These are phyloP conservation scores for Manduca sexta DNA, from an alignment of 1,140 invertebrate genomes.

Conservation along the genomic window DNA sequence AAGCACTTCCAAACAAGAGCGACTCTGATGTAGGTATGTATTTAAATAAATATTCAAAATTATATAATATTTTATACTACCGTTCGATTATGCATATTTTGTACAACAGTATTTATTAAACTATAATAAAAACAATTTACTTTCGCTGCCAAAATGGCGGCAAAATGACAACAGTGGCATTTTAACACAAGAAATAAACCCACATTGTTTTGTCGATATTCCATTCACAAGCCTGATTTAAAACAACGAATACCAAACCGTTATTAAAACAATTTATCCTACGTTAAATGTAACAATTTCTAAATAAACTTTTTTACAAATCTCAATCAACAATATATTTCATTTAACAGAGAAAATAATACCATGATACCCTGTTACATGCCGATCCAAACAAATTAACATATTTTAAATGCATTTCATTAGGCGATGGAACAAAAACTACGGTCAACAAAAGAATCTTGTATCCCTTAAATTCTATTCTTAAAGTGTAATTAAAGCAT, in stretches of 20 bases:
- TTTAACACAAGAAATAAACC: neutral
- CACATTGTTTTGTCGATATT: too few species aligned
- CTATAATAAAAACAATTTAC: neutral
- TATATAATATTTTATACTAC: neutral
- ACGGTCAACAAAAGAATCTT: constrained; percentile 14
- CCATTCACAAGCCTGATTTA: too few species aligned
- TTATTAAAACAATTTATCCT: too few species aligned
- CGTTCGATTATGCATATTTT: constrained; percentile 2
- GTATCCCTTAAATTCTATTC: constrained; percentile 49
- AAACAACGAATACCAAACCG: too few species aligned
- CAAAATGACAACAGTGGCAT: neutral
- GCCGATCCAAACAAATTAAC: constrained; percentile 31
- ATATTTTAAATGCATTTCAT: constrained; percentile 39
- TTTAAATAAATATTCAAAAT: too few species aligned
- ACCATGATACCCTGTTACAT: constrained; percentile 60
- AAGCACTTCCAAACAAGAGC: neutral
- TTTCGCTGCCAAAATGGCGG: neutral
- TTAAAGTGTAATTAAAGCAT: constrained; percentile 68
- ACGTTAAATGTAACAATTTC: neutral
- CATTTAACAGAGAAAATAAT: constrained; percentile 12
- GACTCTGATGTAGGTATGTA: too few species aligned
- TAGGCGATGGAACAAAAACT: constrained; percentile 23
- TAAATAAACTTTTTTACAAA: constrained; percentile 1
- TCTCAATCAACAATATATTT: neutral
- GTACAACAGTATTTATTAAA: constrained; percentile 1